Base-by-base conservation (phyloP, 2,797 vertebrate genomes). In the Babyrousa celebensis region DNA sequence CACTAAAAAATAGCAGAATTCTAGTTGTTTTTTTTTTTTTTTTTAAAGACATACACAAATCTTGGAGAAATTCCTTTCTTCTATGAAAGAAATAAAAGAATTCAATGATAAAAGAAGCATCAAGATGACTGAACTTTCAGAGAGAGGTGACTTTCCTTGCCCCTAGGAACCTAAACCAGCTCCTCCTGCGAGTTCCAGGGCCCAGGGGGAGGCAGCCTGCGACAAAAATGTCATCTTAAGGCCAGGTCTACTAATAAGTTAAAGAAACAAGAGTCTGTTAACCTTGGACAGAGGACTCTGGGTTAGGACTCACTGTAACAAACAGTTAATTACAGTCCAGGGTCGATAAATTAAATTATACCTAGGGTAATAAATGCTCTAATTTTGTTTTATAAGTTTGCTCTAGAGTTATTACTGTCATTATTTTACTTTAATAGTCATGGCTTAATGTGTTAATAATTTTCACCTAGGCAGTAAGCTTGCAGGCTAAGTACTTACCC, bases 381-480 rank as follows among this genome's bases (percentile, higher is more conserved):
- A 78, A 90, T 83, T 96, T 91, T 93, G 82, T 52, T 96, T 95
- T 85, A n/a, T 93, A 94, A 93, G 84, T 94, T 95, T 95, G 43
- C 78, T 78, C 63, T 68, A 15, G n/a, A 92, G 60, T 86, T 95
- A 91, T 91, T 92, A 86, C 78, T 95, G 74, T 62, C 74, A 12
- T 85, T 86, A 92, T 89, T 97, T 95, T 71, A 79, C 68, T 94
- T 93, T 93, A 92, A 82, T 92, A 95, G 97, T 75, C 80, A 79
- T 48, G 17, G 74, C 48, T 89, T 79, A 5, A 18, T 62, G 40
- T 77, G 85, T 58, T 96, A 75, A 92, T 94, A 88, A 85, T 86
- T 91, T 96, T 92, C 70, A 87, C 60, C 85, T 79, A 79, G 1
- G 74, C 78, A 77, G 54, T 32, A 77, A 92, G 40, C 82, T 86